Evolutionary conservation across 2,113 vertebrate genomes (phyloP), one percentile per base, ranked within the genome.

Genomic region (Marmota flaviventris): DNA sequence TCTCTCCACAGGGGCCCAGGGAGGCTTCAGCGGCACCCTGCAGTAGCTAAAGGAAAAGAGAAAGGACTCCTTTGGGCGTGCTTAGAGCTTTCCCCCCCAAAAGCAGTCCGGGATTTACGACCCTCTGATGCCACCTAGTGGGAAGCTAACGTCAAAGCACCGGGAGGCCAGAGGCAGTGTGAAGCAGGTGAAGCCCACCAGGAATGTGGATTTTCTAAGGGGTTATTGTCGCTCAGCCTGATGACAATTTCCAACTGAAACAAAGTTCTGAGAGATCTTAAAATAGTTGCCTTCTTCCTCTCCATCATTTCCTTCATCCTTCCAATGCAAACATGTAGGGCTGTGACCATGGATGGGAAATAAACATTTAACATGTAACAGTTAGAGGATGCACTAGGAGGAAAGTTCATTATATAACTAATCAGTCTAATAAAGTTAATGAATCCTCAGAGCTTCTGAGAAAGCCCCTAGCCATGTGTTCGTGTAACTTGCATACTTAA

Each of bases 141-240:
- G 53, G 14, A 42, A 4, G 17, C 0, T 18, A 20, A 67, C 39
- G 8, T 61, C 32, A 7, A 34, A 25, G 56, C 45, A 27, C 73
- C 1, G 1, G 34, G 53, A 51, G 45, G 1, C 37, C 70, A 13
- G 56, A 9, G 32, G 13, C 16, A 9, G 39, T 22, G 6, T 6
- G n/a, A 9, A n/a, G 17, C 27, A 14, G 75, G 37, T 45, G 51
- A 58, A 37, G 51, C 9, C 37, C 4, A 22, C n/a, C 12, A 39
- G 12, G 22, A 34, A 24, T 3, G 1, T 20, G 51, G 24, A 29
- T 48, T 48, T 13, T 0, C 0, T 7, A n/a, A 25, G 6, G 10
- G 61, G 24, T 10, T 24, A 8, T 12, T 56, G 14, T 53, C 14
- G 29, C 63, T 22, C 37, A 32, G 48, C 0, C 11, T 4, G n/a